Percentiles rank a stretch among this genome's conserved stretches.
These are phyloP conservation scores for Betta splendens DNA, from an alignment of 2,797 vertebrate genomes.

Conservation along the genomic window DNA sequence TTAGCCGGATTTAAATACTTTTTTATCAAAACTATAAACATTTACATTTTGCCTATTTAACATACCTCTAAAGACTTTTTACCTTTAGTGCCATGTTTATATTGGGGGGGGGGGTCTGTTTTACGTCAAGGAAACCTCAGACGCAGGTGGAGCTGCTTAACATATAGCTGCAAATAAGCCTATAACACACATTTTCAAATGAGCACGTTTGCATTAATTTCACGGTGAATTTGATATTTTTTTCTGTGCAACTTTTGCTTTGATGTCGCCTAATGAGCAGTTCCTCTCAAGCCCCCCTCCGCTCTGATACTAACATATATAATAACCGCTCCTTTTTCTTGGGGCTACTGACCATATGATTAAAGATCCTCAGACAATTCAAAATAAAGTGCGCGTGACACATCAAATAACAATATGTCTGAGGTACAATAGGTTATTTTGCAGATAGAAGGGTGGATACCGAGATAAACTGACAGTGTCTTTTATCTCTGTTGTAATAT, in stretches of 20 bases:
- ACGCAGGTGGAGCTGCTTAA: conserved; percentile 40
- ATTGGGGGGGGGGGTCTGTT: conserved; percentile 13
- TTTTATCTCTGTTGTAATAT: conserved; percentile 84
- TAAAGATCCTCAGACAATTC: conserved; percentile 72
- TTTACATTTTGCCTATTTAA: conserved; percentile 5
- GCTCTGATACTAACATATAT: conserved; percentile 59
- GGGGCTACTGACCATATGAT: conserved; percentile 72
- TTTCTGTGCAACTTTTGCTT: conserved; percentile 30
- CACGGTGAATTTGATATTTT: neutral
- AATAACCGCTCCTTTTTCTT: conserved; percentile 49
- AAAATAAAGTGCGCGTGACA: conserved; percentile 64
- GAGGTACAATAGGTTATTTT: conserved; percentile 77
- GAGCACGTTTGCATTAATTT: neutral
- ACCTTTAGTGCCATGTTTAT: conserved; percentile 13
- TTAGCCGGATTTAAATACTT: neutral
- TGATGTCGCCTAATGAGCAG: conserved; percentile 55
- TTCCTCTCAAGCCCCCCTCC: conserved; percentile 24
- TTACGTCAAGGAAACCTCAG: conserved; percentile 16
- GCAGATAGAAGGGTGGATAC: conserved; percentile 74
- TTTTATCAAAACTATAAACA: neutral
- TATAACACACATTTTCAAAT: neutral
- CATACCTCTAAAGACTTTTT: neutral
- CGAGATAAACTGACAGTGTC: conserved; percentile 85
- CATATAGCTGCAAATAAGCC: neutral
- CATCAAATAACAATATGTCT: conserved; percentile 74